Base-by-base conservation (phyloP, 1,140 invertebrate genomes). In the Bombus affinis region DNA sequence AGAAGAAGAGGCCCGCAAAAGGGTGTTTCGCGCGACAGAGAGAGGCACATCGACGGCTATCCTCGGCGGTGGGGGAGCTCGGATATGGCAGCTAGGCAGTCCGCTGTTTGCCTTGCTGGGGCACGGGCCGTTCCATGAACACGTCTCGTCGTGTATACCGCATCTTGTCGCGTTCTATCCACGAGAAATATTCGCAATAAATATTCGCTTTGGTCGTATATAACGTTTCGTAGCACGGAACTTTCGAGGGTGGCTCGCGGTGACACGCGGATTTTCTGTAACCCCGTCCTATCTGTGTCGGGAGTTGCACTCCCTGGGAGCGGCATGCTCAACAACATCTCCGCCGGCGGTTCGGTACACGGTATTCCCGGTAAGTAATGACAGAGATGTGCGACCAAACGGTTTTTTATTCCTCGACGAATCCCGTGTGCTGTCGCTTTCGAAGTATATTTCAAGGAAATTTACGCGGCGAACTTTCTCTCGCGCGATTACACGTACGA, bases 241-340 rank as follows among this genome's bases (percentile, higher is more conserved):
- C 5, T 80, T 57, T 39, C 77, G 70, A 87, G 78, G 89, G 88
- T 87, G 89, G 73, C 65, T 81, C 86, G 86, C 88, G 88, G 79
- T 90, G 80, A 90, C 79, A 70, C 89, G 89, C 79, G 83, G 86
- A 85, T 90, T 90, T 86, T 81, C 66, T 65, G 72, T 83, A 79
- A 81, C 70, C 89, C 77, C 80, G 89, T 73, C 78, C 73, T 90
- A 68, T 89, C 91, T 93, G 91, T 83, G 83, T 35, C 91, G 87
- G 92, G 94, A 93, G 93, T 92, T 93, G 92, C 92, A 93, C 92
- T 92, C 93, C 94, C 90, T 91, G 91, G 89, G 92, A 86, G 91
- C 94, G 95, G 94, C 92, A 95, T 95, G 95, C 94, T 95, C 93
- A 95, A 95, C 93, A 95, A 95, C 89, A 95, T 95, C 91, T 94